Evolutionary conservation across 2,113 vertebrate genomes (phyloP), one percentile per base, ranked within the genome.

Genomic region (Stegastes partitus): DNA sequence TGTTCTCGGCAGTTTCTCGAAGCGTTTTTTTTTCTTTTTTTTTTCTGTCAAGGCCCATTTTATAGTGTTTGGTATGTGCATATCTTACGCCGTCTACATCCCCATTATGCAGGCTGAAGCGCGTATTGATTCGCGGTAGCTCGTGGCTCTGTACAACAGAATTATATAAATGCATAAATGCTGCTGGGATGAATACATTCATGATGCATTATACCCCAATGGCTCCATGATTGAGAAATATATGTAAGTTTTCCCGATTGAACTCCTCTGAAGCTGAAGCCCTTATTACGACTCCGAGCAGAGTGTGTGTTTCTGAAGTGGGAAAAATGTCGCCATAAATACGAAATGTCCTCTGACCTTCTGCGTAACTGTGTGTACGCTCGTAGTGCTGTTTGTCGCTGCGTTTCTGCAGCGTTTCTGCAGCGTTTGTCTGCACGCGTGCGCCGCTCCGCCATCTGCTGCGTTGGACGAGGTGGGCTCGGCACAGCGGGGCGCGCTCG

Each of bases 361-460:
- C n/a, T 22, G 19, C 50, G 44, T 74, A 45, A 45, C 11, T 58
- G 66, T 65, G 45, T 68, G 51, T 59, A 31, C 34, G 47, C 65
- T 34, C 34, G 28, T 22, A 18, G 70, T 55, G 1, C 6, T 15
- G 18, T 34, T 47, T 47, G 10, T 2, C 68, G 45, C 34, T 34
- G 64, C 4, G 11, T 14, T 44, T 66, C n/a, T n/a, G n/a, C n/a
- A n/a, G 19, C 16, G 12, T 50, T 25, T 56, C 22, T 11, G 25
- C 44, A 59, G 21, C 11, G 72, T 82, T 15, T 65, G 65, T 70
- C 72, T 72, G 59, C 4, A 16, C 22, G 68, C 67, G 34, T 57
- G 77, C 74, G 82, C 55, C 68, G 64, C 65, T 87, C 72, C 68
- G 76, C 87, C 89, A 90, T 93, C 88, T 93, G 91, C 83, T 86